Conservation (phyloP, 2,113 vertebrate genomes). For the Xiphophorus maculatus region DNA sequence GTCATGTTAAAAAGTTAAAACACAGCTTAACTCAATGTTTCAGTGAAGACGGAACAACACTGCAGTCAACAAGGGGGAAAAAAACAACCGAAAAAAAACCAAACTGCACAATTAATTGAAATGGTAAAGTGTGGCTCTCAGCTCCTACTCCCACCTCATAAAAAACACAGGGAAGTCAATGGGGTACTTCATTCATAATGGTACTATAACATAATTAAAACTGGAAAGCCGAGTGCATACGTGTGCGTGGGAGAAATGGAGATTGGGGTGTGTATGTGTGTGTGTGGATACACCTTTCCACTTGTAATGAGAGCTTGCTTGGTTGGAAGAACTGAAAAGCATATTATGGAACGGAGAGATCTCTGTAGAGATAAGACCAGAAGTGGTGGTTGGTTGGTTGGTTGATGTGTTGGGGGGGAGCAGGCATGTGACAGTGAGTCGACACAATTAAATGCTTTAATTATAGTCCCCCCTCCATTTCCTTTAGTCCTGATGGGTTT, state of each 20-base stretch:
- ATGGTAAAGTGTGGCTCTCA: constrained; percentile 64
- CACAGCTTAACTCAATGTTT: not conserved
- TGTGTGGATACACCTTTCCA: constrained; percentile 78
- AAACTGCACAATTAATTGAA: constrained; percentile 57
- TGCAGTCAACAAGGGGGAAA: too few species aligned
- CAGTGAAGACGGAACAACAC: too few species aligned
- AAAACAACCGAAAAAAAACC: constrained; percentile 12
- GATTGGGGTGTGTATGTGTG: too few species aligned
- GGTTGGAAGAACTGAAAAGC: constrained; percentile 73
- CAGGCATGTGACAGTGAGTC: constrained; percentile 90
- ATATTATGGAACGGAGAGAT: constrained; percentile 86
- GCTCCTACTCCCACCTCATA: constrained; percentile 69
- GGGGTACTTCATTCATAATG: constrained; percentile 74
- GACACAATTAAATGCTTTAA: constrained; percentile 99
- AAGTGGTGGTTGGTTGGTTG: constrained; percentile 23
- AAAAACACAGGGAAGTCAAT: constrained; percentile 76
- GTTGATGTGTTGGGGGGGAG: too few species aligned
- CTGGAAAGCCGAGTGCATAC: constrained; percentile 37
- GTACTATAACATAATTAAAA: constrained; percentile 81
- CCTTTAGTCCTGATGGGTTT: constrained; percentile 99
- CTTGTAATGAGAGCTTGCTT: constrained; percentile 80
- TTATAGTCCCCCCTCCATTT: constrained; percentile 99
- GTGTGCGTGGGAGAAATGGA: not conserved
- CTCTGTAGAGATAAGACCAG: constrained; percentile 86
- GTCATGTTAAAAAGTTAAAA: not conserved